A percentile compares a stretch with the other conserved stretches of the same genome.
These are phyloP conservation scores for Spinibarbus caldwelli DNA, from an alignment of 2,797 vertebrate species.

Conservation along the genomic window DNA sequence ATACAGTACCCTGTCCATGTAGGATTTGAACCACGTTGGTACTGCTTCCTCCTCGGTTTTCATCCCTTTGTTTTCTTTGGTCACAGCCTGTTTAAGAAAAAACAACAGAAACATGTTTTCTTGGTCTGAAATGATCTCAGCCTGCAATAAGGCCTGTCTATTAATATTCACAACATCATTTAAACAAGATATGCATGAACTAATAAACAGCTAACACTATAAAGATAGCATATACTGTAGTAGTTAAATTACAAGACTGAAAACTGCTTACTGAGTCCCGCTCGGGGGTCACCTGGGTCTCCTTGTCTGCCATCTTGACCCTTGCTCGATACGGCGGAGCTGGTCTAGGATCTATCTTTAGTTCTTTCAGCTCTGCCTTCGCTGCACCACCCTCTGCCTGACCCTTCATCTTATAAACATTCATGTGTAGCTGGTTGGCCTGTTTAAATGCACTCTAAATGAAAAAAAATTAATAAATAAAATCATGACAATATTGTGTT, in stretches of 20 bases:
- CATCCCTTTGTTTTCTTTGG: conserved; percentile 77
- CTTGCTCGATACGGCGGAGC: conserved; percentile 80
- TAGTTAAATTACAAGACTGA: background rate
- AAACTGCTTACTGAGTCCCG: conserved; percentile 78
- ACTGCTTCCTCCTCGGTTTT: conserved; percentile 83
- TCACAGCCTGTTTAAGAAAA: conserved; percentile 65
- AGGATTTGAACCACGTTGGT: conserved; percentile 93
- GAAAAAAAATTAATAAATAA: background rate
- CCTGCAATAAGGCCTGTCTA: background rate
- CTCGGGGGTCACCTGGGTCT: conserved; percentile 80
- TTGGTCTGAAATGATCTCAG: background rate
- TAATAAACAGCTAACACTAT: background rate
- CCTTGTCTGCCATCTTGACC: conserved; percentile 83
- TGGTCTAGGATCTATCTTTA: conserved; percentile 82
- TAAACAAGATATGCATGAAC: background rate
- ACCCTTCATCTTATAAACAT: conserved; percentile 86
- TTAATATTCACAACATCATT: background rate
- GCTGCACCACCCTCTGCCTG: conserved; percentile 73
- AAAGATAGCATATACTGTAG: background rate
- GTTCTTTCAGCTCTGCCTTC: conserved; percentile 76
- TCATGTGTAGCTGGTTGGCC: conserved; percentile 92
- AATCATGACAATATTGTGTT: background rate
- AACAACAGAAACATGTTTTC: conserved; percentile 13
- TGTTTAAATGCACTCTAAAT: conserved; percentile 91
- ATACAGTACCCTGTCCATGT: conserved; percentile 88